Percentiles rank a stretch among this genome's conserved stretches.
Conservation (phyloP, 1,140 invertebrate genomes). For the Charaxes varanes region DNA sequence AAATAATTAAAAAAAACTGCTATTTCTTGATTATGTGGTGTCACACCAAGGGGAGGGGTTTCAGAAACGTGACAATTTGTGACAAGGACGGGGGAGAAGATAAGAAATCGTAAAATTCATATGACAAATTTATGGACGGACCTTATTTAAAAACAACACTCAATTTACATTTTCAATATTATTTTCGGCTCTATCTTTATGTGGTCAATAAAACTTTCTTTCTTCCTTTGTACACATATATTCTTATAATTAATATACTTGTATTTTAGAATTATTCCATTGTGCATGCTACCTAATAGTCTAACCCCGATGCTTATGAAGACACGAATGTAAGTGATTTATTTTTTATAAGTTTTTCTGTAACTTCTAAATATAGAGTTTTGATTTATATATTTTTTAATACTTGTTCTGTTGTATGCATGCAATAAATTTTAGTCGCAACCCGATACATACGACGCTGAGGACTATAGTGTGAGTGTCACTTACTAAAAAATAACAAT, state of each 20-base stretch:
- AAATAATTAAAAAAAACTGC: too few relatives aligned
- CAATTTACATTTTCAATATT: too few relatives aligned
- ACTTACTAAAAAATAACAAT: too few relatives aligned
- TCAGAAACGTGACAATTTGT: too few relatives aligned
- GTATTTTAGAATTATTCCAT: background rate
- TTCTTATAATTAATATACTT: background rate
- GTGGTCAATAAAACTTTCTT: too few relatives aligned
- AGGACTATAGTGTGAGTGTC: conserved; percentile 3
- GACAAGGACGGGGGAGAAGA: too few relatives aligned
- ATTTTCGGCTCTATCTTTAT: too few relatives aligned
- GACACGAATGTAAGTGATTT: background rate
- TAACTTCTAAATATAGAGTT: background rate
- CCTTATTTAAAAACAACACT: too few relatives aligned
- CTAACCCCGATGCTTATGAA: conserved; percentile 4
- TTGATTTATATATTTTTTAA: background rate
- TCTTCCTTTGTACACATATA: background rate
- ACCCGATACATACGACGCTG: background rate
- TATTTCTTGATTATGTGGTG: too few relatives aligned
- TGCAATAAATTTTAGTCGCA: background rate
- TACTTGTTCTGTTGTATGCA: background rate
- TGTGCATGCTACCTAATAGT: conserved; percentile 3
- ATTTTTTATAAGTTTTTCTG: background rate
- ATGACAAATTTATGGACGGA: too few relatives aligned
- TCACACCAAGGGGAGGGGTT: too few relatives aligned
- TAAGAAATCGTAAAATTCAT: too few relatives aligned